These are phyloP conservation scores for Pantala flavescens DNA, from an alignment of 1,140 invertebrate genomes.

Conservation along the genomic window DNA sequence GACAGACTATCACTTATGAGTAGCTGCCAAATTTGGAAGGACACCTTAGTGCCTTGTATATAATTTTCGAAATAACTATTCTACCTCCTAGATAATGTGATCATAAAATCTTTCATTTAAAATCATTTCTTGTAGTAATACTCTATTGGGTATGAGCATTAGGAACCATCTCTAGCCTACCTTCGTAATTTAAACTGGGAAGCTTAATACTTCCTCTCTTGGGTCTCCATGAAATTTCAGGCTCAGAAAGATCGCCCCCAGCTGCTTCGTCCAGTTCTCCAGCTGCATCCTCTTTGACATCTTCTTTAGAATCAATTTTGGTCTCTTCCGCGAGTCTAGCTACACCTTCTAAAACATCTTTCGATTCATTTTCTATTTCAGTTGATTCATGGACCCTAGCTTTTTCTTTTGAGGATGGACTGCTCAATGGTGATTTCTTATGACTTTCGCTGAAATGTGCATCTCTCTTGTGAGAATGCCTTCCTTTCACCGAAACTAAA, in stretches of 20 bases:
- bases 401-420: neutral
- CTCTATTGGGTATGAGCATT: neutral
- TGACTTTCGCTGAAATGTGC: neutral
- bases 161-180: neutral
- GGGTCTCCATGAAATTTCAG: conserved; percentile 25
- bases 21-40: no score
- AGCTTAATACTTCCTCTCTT: conserved; percentile 27
- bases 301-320: neutral
- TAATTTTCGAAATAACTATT: no score
- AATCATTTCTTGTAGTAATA: no score
- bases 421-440: conserved; percentile 12
- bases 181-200: conserved; percentile 14
- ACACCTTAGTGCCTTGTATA: no score
- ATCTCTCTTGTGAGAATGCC: neutral
- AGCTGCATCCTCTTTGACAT: neutral
- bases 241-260: neutral
- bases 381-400: neutral
- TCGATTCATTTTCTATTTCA: neutral
- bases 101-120: no score
- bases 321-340: neutral
- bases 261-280: neutral
- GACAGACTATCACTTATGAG: no score
- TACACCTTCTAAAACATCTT: neutral
- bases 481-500: neutral
- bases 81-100: no score